Evolutionary conservation across 35 echinoderm and acorn worm genomes (phyloP).

Genomic region (Diadema setosum): DNA sequence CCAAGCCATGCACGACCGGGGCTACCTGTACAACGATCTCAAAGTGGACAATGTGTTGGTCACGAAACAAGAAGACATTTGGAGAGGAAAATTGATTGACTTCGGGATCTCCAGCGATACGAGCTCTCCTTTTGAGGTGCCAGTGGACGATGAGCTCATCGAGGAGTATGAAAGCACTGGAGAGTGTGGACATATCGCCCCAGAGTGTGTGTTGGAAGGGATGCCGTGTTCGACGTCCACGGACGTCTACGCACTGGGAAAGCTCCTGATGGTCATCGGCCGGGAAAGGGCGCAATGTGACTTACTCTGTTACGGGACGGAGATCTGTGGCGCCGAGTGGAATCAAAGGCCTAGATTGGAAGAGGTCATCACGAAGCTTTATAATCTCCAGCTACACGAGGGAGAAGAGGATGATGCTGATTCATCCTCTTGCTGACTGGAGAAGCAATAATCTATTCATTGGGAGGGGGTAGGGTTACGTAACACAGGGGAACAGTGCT

Average conservation of each 20-base stretch:
- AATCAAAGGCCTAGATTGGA: neutral
- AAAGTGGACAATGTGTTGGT: neutral
- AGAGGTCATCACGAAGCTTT: neutral
- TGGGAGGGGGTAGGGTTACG: no score
- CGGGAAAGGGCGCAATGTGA: neutral
- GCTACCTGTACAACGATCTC: neutral
- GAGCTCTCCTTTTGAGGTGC: neutral
- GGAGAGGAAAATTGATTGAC: neutral
- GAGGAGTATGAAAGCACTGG: neutral
- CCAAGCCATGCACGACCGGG: neutral
- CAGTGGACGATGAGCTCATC: neutral
- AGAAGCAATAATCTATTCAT: no score
- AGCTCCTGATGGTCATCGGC: neutral
- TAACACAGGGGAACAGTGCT: no score
- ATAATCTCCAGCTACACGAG: neutral
- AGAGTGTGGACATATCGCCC: neutral
- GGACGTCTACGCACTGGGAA: neutral
- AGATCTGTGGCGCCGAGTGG: neutral
- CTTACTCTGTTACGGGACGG: neutral
- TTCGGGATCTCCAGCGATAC: neutral
- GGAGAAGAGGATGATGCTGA: neutral
- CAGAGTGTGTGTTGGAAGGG: neutral
- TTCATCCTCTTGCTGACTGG: neutral
- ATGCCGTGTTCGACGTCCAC: neutral
- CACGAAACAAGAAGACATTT: neutral